Conservation (phyloP, 2,888 invertebrate genomes). For the Gandaritis pyraliata region DNA sequence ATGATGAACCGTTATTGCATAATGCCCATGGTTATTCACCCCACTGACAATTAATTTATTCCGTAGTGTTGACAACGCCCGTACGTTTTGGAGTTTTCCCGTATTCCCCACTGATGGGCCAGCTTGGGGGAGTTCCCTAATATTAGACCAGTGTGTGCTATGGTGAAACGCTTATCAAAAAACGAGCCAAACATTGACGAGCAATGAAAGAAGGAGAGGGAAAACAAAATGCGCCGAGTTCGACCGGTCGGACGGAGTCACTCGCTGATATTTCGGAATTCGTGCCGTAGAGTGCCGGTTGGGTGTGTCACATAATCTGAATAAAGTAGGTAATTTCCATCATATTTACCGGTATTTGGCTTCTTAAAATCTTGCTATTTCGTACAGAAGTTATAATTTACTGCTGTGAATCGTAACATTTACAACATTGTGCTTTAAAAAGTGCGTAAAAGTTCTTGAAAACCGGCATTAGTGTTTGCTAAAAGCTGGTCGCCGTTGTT, state of each 20-base stretch:
- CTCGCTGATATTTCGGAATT: constrained; percentile 74
- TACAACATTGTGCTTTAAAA: constrained; percentile 15
- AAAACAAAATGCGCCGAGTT: constrained; percentile 67
- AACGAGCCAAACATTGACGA: constrained; percentile 57
- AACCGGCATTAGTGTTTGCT: constrained; percentile 46
- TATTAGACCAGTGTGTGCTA: too few relatives aligned
- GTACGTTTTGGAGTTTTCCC: too few relatives aligned
- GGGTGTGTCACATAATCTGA: constrained; percentile 69
- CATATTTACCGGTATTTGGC: constrained; percentile 26
- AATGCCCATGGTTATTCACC: too few relatives aligned
- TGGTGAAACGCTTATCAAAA: not conserved
- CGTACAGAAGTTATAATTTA: constrained; percentile 22
- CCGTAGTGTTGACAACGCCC: too few relatives aligned
- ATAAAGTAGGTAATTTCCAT: constrained; percentile 68
- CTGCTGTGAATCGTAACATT: constrained; percentile 22
- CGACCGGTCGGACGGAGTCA: constrained; percentile 64
- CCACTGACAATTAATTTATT: too few relatives aligned
- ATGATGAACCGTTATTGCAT: too few relatives aligned
- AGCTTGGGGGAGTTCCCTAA: too few relatives aligned
- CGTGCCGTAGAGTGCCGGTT: constrained; percentile 66
- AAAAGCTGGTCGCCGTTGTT: constrained; percentile 63
- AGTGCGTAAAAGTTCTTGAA: constrained; percentile 17
- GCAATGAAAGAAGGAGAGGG: constrained; percentile 68
- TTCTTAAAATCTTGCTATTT: constrained; percentile 9
- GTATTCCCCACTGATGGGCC: too few relatives aligned